Base-by-base conservation (phyloP, 2,888 invertebrate species). In the Agonopterix alstromeriana region DNA sequence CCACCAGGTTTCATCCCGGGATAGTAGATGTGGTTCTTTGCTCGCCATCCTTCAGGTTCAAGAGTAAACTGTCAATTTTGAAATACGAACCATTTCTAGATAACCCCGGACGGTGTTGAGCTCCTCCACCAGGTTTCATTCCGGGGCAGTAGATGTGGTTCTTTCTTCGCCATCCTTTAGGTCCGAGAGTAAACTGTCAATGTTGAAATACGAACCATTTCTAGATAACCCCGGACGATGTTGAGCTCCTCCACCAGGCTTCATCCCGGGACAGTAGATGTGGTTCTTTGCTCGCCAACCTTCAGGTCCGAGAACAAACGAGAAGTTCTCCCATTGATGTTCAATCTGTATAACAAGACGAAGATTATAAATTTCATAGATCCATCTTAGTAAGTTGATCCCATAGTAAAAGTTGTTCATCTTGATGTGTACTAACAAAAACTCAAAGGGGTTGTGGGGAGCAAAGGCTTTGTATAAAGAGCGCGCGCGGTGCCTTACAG, bases 101-200 rank as follows among this genome's bases (percentile, higher is more conserved):
- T 0, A 85, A 17, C 0, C 47, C 56, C 0, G 87, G 87, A 0
- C 74, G 67, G 57, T 87, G 87, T 48, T 80, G 78, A 0, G 38
- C 46, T 0, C 86, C 87, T 0, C 87, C 88, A 0, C 87, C 86
- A 0, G 82, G 49, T 49, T 83, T 88, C 43, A 72, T 54, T 0
- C 85, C 85, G 0, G 85, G 87, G 0, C 82, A 80, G 54, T 86
- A 86, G 17, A 88, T 82, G 53, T 84, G 86, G 51, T 70, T 80
- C 42, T 64, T 71, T 0, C 82, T 70, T 1, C 79, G 57, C 88
- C 88, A 88, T 0, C 85, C 83, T 35, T 87, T 87, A 0, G 82
- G 73, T 0, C 60, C 61, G 0, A 76, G 52, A 9, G 36, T 54
- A 51, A 62, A 80, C 0, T 0, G 3, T 17, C 2, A 7, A 27